These are phyloP conservation scores for Helicolenus hilgendorfi DNA, from an alignment of 2,797 vertebrate species.

Conservation along the genomic window DNA sequence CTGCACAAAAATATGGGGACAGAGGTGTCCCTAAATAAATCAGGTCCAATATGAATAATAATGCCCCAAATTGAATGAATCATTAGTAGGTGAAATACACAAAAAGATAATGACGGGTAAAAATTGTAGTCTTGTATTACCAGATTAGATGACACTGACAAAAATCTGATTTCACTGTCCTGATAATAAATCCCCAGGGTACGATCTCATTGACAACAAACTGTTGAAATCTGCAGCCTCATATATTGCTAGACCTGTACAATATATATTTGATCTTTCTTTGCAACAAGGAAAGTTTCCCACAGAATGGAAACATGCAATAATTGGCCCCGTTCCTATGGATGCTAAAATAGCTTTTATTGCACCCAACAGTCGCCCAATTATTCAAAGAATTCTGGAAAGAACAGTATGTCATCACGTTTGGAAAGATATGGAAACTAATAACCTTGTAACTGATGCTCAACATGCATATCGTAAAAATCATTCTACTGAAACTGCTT, in stretches of 20 bases:
- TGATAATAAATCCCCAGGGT: background rate
- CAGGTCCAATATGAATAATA: background rate
- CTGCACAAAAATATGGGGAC: background rate
- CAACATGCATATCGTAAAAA: background rate
- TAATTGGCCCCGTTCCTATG: background rate
- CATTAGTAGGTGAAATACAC: background rate
- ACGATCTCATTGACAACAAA: background rate
- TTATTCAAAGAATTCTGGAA: background rate
- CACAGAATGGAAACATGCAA: background rate
- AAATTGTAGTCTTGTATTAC: background rate
- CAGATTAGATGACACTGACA: background rate
- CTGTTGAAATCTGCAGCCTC: background rate
- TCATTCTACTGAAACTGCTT: background rate
- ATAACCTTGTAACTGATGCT: background rate
- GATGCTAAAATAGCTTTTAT: background rate
- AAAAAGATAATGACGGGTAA: background rate
- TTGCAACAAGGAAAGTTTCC: background rate
- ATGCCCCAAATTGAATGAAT: background rate
- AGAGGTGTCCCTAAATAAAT: background rate
- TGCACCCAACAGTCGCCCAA: background rate
- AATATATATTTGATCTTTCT: background rate
- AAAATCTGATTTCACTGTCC: background rate
- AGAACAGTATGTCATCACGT: background rate
- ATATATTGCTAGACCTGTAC: background rate
- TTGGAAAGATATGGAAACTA: background rate